Evolutionary conservation across 1,140 invertebrate genomes (phyloP).

Genomic region (Hyphantria cunea): DNA sequence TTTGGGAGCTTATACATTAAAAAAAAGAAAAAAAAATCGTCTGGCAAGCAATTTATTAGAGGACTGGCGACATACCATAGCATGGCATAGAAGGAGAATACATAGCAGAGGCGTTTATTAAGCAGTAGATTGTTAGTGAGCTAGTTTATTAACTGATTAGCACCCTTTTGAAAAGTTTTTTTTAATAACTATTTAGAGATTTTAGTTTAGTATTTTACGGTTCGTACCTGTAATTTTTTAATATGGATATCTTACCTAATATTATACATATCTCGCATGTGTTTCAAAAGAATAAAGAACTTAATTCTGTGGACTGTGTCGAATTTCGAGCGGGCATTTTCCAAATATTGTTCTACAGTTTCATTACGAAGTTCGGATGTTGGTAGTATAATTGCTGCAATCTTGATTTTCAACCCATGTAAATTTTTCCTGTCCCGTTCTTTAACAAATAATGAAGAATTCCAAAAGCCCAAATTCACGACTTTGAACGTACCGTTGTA

Average conservation of each 20-base stretch:
- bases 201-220: too few species aligned
- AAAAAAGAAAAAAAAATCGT: too few species aligned
- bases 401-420: conserved; percentile 59
- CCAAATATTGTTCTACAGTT: conserved; percentile 82
- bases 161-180: too few species aligned
- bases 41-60: too few species aligned
- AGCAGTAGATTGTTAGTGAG: too few species aligned
- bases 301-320: conserved; percentile 85
- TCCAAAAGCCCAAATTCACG: conserved; percentile 43
- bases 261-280: conserved; percentile 84
- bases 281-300: conserved; percentile 80
- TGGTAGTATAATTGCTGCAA: conserved; percentile 73
- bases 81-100: too few species aligned
- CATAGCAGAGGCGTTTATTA: too few species aligned
- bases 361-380: conserved; percentile 64
- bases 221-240: too few species aligned
- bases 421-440: conserved; percentile 43
- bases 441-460: conserved; percentile 39
- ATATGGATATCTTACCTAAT: conserved; percentile 76
- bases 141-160: too few species aligned
- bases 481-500: conserved; percentile 47
- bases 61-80: too few species aligned
- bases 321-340: conserved; percentile 76
- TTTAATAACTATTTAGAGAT: too few species aligned
- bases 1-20: too few species aligned